phyloP scores from a whole-genome alignment of 2,113 vertebrate genomes.

The Chloebia gouldiae region DNA sequence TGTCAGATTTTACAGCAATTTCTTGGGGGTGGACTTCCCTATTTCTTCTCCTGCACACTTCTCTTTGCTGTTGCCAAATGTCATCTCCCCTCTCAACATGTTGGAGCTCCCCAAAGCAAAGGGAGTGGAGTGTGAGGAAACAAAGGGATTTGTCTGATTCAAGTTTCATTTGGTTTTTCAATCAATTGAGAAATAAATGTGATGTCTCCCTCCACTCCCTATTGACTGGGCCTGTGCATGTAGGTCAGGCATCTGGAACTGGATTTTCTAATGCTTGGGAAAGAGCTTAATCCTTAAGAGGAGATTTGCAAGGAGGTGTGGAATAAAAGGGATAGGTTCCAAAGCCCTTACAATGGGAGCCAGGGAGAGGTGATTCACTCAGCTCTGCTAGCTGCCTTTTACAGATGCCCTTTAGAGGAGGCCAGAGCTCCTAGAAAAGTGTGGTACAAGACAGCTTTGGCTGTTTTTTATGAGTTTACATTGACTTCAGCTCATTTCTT shows the following conservation, averaged over 20 bases:
- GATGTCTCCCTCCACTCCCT: not conserved
- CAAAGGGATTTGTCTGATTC: slow-evolving; percentile 35
- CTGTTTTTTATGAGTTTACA: not conserved
- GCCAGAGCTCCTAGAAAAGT: not conserved
- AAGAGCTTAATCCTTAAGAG: slow-evolving; percentile 6
- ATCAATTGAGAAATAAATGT: slow-evolving; percentile 33
- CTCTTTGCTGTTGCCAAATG: not conserved
- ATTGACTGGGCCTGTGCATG: not conserved
- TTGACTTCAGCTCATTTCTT: not conserved
- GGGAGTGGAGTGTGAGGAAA: slow-evolving; percentile 28
- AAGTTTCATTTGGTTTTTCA: slow-evolving; percentile 2
- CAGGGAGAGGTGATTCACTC: not conserved
- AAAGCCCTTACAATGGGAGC: not conserved
- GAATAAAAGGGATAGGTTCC: not conserved
- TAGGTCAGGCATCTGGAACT: not conserved
- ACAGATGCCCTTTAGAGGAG: not conserved
- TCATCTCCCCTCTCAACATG: slow-evolving; percentile 14
- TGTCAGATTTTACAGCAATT: slow-evolving; percentile 19
- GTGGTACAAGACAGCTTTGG: not conserved
- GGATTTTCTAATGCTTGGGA: slow-evolving; percentile 19
- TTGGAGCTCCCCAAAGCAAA: not conserved
- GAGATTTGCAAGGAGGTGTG: not conserved
- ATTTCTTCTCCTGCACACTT: not conserved
- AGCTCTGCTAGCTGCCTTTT: not conserved
- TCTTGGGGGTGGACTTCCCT: slow-evolving; percentile 18